These are phyloP conservation scores for Paramormyrops hopkinsi DNA, from an alignment of 2,797 vertebrate species.

Conservation along the genomic window DNA sequence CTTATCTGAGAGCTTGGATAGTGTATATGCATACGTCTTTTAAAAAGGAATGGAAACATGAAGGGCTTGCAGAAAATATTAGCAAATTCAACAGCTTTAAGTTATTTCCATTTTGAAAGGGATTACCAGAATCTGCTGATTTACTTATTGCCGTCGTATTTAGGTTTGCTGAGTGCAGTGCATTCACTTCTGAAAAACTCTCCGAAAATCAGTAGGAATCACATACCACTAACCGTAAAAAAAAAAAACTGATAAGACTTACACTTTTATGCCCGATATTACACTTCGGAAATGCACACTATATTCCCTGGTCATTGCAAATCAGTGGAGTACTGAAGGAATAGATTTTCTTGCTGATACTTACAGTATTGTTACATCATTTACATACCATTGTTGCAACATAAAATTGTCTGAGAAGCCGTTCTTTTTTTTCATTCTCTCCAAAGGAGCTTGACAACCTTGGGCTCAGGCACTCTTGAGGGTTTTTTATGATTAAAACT, in stretches of 20 bases:
- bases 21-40: background rate
- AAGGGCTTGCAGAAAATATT: background rate
- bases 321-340: background rate
- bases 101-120: background rate
- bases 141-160: background rate
- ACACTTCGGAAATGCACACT: background rate
- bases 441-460: background rate
- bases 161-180: background rate
- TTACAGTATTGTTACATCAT: conserved; percentile 7
- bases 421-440: background rate
- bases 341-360: conserved; percentile 7
- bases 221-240: background rate
- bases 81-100: background rate
- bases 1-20: background rate
- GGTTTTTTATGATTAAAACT: conserved; percentile 9
- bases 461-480: background rate
- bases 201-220: background rate
- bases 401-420: background rate
- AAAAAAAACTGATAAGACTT: background rate
- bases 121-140: background rate
- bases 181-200: background rate
- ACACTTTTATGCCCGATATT: background rate
- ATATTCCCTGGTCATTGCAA: background rate
- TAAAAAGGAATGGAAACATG: background rate
- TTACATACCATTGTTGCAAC: background rate